Base-by-base conservation (phyloP, 2,113 vertebrate species). In the Jacana jacana region DNA sequence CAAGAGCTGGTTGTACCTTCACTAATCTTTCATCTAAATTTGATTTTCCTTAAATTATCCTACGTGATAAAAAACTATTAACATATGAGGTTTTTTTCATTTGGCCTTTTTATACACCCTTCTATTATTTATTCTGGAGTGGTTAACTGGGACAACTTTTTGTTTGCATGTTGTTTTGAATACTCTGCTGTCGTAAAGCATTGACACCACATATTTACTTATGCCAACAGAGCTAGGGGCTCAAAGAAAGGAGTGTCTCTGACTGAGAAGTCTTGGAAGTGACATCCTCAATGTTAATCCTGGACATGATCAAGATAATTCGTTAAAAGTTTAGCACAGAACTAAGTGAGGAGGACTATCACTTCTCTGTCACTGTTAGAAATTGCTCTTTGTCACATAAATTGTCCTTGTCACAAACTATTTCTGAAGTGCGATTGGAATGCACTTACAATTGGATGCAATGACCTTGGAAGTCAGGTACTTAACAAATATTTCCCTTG, bases 391-490 rank as follows among this genome's bases (percentile, higher is more conserved):
- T 52, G 68, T 93, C 81, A 91, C 27, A 44, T 44, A 91, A 85
- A 95, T 85, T 93, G n/a, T 31, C 52, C 86, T 92, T 91, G 81
- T 75, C 73, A 86, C 17, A 22, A 33, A 65, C 27, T 70, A 54
- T 52, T 91, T 92, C 92, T 87, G 73, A 89, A 95, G 77, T 70
- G 44, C 6, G 27, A 17, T 27, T 85, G 61, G n/a, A 96, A 89
- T 82, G 31, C n/a, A 80, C 91, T 81, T 76, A 65, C 33, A 89
- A 40, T 80, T 94, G 88, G 24, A 93, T 89, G 37, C 79, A 95
- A 87, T 93, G 89, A 87, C 27, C 48, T 95, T 83, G 92, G 49
- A 93, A 95, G 84, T 81, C 81, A 92, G 49, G 25, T 42, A 76
- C 37, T 75, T 95, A 91, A 85, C 52, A 72, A 93, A 76, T 76